Evolutionary conservation across 2,113 vertebrate genomes (phyloP).

Genomic region (Cinclus cinclus): DNA sequence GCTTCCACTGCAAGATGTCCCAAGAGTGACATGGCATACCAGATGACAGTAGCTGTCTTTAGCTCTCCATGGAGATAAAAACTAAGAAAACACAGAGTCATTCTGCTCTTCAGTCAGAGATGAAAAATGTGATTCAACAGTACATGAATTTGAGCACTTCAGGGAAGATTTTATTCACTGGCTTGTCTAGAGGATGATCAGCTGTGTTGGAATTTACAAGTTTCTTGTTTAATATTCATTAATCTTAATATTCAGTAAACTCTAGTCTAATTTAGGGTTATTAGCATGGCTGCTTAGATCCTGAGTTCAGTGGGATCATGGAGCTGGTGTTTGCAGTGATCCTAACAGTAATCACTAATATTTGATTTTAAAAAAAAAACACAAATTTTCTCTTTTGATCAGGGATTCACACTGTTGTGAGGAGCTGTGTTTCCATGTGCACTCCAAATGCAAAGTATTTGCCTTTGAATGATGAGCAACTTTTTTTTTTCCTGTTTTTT

Average conservation of each 20-base stretch:
- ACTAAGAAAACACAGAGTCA: neutral
- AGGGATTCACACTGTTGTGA: neutral
- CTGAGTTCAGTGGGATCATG: neutral
- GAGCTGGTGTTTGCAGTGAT: neutral
- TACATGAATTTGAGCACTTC: neutral
- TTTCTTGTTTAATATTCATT: constrained; percentile 2
- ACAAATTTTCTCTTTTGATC: neutral
- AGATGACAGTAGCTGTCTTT: constrained; percentile 18
- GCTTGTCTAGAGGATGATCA: neutral
- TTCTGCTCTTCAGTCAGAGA: constrained; percentile 27
- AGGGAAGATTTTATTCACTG: neutral
- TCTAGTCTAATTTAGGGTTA: neutral
- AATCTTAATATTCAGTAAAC: neutral
- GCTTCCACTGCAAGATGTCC: neutral
- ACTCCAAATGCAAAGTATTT: neutral
- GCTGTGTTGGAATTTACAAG: neutral
- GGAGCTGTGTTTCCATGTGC: neutral
- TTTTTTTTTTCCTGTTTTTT: neutral
- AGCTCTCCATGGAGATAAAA: constrained; percentile 8
- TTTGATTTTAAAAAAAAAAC: neutral
- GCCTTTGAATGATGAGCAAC: neutral
- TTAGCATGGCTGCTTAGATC: neutral
- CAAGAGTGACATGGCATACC: neutral
- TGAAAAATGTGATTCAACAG: constrained; percentile 18
- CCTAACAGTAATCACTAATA: constrained; percentile 15